A percentile compares a stretch with the other conserved stretches of the same genome.
Evolutionary conservation across 2,797 vertebrate species (phyloP).

Genomic region (Falco biarmicus): DNA sequence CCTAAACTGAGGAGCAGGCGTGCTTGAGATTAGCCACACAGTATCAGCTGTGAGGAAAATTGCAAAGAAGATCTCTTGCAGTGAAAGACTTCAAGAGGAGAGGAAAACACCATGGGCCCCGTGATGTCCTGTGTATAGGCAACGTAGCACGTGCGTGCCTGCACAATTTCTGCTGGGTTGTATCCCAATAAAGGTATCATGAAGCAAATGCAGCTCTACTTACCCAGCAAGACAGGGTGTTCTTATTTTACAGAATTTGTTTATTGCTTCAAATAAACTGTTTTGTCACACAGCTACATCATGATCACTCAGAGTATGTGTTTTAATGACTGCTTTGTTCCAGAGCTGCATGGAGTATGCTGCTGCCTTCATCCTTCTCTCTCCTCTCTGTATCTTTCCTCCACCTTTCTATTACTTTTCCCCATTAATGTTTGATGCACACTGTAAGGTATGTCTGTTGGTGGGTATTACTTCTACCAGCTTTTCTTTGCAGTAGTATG

Average conservation of each 20-base stretch:
- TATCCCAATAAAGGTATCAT: background rate
- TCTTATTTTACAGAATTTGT: background rate
- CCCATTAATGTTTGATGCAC: background rate
- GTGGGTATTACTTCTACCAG: conserved; percentile 49
- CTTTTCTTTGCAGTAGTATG: background rate
- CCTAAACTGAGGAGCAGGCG: background rate
- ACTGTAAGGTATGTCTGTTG: background rate
- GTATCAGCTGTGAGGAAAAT: background rate
- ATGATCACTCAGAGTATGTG: background rate
- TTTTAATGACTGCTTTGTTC: conserved; percentile 15
- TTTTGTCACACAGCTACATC: background rate
- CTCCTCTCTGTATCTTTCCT: background rate
- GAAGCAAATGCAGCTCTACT: background rate
- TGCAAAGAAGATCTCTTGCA: background rate
- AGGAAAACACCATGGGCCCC: background rate
- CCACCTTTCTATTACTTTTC: background rate
- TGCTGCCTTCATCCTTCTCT: background rate
- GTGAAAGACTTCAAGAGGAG: background rate
- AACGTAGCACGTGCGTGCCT: background rate
- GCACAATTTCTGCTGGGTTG: background rate
- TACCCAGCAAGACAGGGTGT: background rate
- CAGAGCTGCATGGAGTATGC: background rate
- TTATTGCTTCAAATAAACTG: background rate
- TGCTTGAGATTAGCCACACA: background rate
- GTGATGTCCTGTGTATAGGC: background rate